These are phyloP conservation scores for Lethrus apterus DNA, from an alignment of 1,140 invertebrate species.

Conservation along the genomic window DNA sequence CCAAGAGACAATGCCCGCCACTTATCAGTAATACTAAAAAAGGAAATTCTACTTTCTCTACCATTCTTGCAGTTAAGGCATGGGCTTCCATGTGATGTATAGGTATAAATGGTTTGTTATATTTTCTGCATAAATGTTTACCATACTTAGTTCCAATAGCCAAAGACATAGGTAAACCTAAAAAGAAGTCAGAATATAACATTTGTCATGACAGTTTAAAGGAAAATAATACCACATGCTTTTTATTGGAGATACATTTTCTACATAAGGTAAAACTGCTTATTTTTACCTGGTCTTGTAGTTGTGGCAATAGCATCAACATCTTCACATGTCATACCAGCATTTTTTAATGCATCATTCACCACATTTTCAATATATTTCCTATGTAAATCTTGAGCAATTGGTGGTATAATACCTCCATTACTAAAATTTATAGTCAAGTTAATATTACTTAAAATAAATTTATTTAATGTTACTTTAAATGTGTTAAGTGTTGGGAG, in stretches of 20 bases:
- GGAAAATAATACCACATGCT: background rate
- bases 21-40: conserved; percentile 85
- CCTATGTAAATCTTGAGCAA: conserved; percentile 76
- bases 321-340: conserved; percentile 61
- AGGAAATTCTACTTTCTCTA: conserved; percentile 68
- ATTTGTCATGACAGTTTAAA: conserved; percentile 14
- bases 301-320: conserved; percentile 89
- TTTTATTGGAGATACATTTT: conserved; percentile 5
- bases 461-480: conserved; percentile 48
- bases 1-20: conserved; percentile 84
- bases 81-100: conserved; percentile 99
- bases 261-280: background rate
- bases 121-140: conserved; percentile 61
- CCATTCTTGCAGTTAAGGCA: conserved; percentile 80
- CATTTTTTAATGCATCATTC: conserved; percentile 55
- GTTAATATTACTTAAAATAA: conserved; percentile 10
- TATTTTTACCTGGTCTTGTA: conserved; percentile 65
- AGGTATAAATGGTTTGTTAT: conserved; percentile 82
- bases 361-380: conserved; percentile 72
- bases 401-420: conserved; percentile 85
- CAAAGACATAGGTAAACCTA: conserved; percentile 68
- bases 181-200: conserved; percentile 17
- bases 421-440: conserved; percentile 48
- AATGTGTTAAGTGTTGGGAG: conserved; percentile 70
- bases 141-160: conserved; percentile 78